Evolutionary conservation across 2,888 invertebrate genomes (phyloP).

Genomic region (Sycophila texana): DNA sequence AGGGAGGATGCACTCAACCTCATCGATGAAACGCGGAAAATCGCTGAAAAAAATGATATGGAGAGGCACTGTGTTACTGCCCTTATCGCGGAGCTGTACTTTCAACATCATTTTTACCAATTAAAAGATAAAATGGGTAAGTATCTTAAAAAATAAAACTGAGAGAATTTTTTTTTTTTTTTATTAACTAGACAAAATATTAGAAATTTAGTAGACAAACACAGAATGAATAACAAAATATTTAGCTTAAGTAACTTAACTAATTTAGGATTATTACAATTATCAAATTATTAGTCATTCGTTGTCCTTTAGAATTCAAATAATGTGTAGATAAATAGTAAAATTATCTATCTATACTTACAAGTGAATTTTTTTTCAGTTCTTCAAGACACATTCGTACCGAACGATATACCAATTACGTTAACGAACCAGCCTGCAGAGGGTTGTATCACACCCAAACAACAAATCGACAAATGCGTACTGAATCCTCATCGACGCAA

Average conservation of each 20-base stretch:
- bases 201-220: not conserved
- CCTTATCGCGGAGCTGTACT: slow-evolving; percentile 61
- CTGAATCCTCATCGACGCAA: slow-evolving; percentile 36
- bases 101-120: slow-evolving; percentile 60
- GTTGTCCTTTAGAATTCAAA: no score
- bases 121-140: slow-evolving; percentile 42
- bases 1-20: slow-evolving; percentile 58
- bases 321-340: no score
- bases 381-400: not conserved
- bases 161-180: no score
- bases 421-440: slow-evolving; percentile 42
- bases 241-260: no score
- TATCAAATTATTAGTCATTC: no score
- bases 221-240: no score
- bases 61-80: slow-evolving; percentile 64
- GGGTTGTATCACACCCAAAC: slow-evolving; percentile 47
- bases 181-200: not conserved
- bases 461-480: slow-evolving; percentile 29
- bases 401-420: slow-evolving; percentile 36
- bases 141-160: not conserved
- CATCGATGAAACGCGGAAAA: slow-evolving; percentile 59
- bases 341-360: no score
- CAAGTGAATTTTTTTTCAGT: no score
- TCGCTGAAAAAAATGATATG: slow-evolving; percentile 63
- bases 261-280: no score